Evolutionary conservation across 2,797 vertebrate species (phyloP), one percentile per base, ranked within the genome.

Genomic region (Betta splendens): DNA sequence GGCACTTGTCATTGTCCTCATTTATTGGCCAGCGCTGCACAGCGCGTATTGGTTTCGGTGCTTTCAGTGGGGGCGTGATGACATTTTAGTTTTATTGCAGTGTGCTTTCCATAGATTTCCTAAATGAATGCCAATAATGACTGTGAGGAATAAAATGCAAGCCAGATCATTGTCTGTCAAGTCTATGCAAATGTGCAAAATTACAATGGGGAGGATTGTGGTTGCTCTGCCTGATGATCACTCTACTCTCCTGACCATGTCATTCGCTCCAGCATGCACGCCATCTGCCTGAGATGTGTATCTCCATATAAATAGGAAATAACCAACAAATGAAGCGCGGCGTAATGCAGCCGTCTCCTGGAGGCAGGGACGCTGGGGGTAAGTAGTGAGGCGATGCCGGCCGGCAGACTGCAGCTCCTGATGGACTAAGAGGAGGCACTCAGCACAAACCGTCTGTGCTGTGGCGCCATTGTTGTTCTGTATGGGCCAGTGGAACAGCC

Each of bases 361-460:
- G 44, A 38, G 9, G 52, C 38, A 23, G 65, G 15, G 35, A 1
- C 32, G 45, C 28, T 48, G 44, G 47, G 56, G 59, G 33, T 32
- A 56, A 61, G 56, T 43, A 52, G 15, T 58, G 70, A 69, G 47
- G 52, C 17, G 15, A 67, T 46, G 53, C 57, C 62, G 63, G 60
- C 69, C 45, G 33, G 55, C 67, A 63, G 51, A 60, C 65, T 50
- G 65, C 71, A 85, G 77, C 64, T 54, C 22, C 63, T 75, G 79
- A 80, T 76, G 84, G 76, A 64, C 75, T 67, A 55, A 74, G 71
- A 69, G 69, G 49, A 63, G 68, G 26, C 61, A 59, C 79, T 72
- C 73, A 64, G 62, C 65, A 43, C 64, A 69, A 72, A 68, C 63
- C 33, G 56, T 84, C 80, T 76, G 75, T 72, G 80, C 72, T 54